phyloP scores from a whole-genome alignment of 2,113 vertebrate genomes.

The Numenius arquata region DNA sequence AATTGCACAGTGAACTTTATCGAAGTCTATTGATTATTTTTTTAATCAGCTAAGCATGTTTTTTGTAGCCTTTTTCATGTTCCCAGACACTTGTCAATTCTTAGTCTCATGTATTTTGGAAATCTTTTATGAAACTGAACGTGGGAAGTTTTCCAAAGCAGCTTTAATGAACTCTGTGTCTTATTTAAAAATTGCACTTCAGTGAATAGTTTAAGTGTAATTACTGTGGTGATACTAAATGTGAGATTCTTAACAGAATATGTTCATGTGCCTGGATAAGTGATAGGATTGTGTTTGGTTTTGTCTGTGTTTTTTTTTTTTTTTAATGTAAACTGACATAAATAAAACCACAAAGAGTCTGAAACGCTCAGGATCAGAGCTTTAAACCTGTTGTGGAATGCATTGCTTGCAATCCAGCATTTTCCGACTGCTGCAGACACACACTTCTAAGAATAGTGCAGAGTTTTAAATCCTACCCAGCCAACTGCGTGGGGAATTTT shows the following conservation, averaged over 20 bases:
- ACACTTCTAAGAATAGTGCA: conserved; percentile 60
- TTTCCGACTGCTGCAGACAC: conserved; percentile 56
- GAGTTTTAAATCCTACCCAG: conserved; percentile 38
- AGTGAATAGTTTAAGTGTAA: neutral
- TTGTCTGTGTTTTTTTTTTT: too few species aligned
- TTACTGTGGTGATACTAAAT: neutral
- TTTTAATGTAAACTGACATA: neutral
- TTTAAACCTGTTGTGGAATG: neutral
- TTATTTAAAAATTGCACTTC: neutral
- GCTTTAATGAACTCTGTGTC: neutral
- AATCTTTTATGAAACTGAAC: neutral
- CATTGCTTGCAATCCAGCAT: conserved; percentile 12
- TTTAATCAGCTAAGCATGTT: neutral
- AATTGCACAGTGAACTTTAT: neutral
- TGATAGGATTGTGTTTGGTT: neutral
- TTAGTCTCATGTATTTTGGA: neutral
- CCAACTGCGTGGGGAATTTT: conserved; percentile 66
- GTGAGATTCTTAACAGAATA: neutral
- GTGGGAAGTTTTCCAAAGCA: neutral
- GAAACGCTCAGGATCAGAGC: neutral
- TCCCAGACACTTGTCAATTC: neutral
- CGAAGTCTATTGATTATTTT: neutral
- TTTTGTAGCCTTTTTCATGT: neutral
- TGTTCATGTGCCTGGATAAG: neutral
- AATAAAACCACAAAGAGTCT: neutral